These are phyloP conservation scores for Loriculus beryllinus DNA, from an alignment of 2,797 vertebrate genomes.

Conservation along the genomic window DNA sequence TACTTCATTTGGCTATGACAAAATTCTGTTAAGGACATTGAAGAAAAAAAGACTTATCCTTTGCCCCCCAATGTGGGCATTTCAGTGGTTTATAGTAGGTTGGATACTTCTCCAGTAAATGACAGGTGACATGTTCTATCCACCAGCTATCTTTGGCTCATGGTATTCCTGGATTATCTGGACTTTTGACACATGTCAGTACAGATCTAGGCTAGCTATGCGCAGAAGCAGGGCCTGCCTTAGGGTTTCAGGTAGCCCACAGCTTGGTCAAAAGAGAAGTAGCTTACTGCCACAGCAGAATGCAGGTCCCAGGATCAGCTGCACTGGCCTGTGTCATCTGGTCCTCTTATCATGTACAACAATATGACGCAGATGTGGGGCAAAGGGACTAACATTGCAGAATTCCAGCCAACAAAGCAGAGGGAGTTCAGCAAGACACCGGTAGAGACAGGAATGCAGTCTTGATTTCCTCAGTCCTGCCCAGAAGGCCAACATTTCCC, in stretches of 20 bases:
- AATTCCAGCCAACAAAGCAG: background rate
- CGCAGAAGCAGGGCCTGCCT: background rate
- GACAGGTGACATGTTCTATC: background rate
- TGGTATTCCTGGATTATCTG: background rate
- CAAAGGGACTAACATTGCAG: background rate
- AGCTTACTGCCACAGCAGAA: background rate
- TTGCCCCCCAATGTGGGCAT: background rate
- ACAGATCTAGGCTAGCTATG: background rate
- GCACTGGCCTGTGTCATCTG: rapidly evolving
- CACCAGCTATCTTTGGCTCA: background rate
- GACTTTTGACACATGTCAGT: background rate
- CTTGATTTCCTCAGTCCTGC: background rate
- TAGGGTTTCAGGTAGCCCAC: background rate
- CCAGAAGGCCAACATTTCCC: background rate
- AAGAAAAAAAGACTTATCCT: background rate
- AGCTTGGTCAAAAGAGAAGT: background rate
- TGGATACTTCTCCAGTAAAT: background rate
- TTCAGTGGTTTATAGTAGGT: background rate
- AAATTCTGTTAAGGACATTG: background rate
- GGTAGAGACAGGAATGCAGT: background rate
- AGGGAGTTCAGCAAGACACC: background rate
- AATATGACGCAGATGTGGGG: background rate
- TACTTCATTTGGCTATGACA: background rate
- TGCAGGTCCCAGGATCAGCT: rapidly evolving
- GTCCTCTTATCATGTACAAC: rapidly evolving